Conservation (phyloP, 2,113 vertebrate species). For the Mustela lutreola region DNA sequence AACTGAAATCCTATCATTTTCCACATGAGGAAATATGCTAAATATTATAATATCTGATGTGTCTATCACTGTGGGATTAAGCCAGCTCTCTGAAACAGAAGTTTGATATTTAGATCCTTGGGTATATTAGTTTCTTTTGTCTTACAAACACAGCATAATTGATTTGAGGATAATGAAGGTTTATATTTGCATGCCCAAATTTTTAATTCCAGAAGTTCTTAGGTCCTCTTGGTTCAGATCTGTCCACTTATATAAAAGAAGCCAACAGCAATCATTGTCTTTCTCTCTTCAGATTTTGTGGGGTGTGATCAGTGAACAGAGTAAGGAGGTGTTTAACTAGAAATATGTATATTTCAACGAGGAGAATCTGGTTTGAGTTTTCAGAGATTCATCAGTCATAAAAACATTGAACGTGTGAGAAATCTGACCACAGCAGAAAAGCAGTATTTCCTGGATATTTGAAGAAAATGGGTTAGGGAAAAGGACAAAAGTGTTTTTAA, state of each 20-base stretch:
- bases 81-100: conserved; percentile 51
- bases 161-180: not conserved
- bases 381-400: not conserved
- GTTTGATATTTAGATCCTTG: conserved; percentile 60
- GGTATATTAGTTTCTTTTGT: conserved; percentile 35
- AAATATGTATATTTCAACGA: not conserved
- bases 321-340: not conserved
- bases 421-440: not conserved
- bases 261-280: not conserved
- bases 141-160: conserved; percentile 29
- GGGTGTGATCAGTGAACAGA: not conserved
- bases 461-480: not conserved
- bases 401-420: not conserved
- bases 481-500: not conserved
- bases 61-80: conserved; percentile 62
- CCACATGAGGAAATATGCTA: conserved; percentile 70
- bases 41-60: conserved; percentile 69
- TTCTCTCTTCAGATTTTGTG: not conserved
- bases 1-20: conserved; percentile 65
- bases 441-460: not conserved
- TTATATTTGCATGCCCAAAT: not conserved
- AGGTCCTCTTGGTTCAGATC: not conserved
- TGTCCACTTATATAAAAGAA: not conserved
- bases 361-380: not conserved
- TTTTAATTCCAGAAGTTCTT: conserved; percentile 33